Evolutionary conservation across 2,888 invertebrate species (phyloP), one percentile per base, ranked within the genome.

Genomic region (Lasioglossum malachurum): DNA sequence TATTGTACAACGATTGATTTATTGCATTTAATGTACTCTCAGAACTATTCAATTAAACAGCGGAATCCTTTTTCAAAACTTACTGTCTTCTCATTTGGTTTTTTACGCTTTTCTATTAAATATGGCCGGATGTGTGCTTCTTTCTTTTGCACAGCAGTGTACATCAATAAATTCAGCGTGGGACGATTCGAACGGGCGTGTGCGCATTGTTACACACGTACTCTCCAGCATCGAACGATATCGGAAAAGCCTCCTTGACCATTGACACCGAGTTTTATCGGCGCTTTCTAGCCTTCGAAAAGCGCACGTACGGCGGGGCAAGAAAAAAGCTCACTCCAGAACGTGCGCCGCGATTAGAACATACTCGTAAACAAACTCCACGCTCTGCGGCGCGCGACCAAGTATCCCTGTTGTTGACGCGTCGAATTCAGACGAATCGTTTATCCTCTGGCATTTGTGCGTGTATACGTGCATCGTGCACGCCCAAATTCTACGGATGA

Each of bases 171-270:
- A 31, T 31, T 16, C 60, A 27, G 14, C 14, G 14, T 16, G 16
- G 16, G 46, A 31, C 44, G 14, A 76, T 35, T 53, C 27, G 57
- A 64, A 49, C 44, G 60, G 14, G 8, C 41, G 31, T 38, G n/a
- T 57, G 1, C 46, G 46, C 16, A 46, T 46, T 16, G 46, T 35
- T 16, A n/a, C 53, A 27, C 41, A n/a, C n/a, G 73, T 41, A 14
- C 64, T 67, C 57, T 31, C 3, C 35, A 16, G 31, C 60, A 14
- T n/a, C 31, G 71, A 0, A 3, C 19, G 14, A 77, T 80, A 75
- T 86, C 69, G 31, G 27, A 14, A 49, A 76, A 76, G 27, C 8
- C 74, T 44, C 82, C 87, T 86, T 87, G 87, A 87, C 79, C 82
- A 72, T 27, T 49, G 78, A 83, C 80, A 64, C 41, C 73, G 27